Percentiles rank a stretch among this genome's conserved stretches.
These are phyloP conservation scores for Mythimna pallens DNA, from an alignment of 2,888 invertebrate species.

Conservation along the genomic window DNA sequence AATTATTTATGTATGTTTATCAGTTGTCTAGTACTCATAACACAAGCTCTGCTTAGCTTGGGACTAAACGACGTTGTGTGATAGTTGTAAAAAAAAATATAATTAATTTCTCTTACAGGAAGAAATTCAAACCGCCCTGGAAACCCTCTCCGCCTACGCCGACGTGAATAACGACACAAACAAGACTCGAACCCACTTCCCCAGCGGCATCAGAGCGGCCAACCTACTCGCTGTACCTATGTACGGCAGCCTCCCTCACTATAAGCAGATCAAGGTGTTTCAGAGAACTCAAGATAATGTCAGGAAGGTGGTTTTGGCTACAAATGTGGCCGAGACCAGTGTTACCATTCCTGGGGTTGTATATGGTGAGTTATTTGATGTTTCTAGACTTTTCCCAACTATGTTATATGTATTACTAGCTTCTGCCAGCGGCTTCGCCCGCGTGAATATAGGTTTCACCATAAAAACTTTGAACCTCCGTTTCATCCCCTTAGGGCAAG, in stretches of 20 bases:
- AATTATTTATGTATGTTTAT: no score
- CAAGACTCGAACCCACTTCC: slow-evolving; percentile 83
- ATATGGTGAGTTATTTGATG: slow-evolving; percentile 92
- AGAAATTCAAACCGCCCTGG: slow-evolving; percentile 95
- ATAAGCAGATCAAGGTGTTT: slow-evolving; percentile 92
- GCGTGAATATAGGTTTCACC: no score
- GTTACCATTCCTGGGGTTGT: slow-evolving; percentile 98
- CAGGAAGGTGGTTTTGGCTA: slow-evolving; percentile 97
- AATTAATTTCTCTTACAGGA: slow-evolving; percentile 89
- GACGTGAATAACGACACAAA: slow-evolving; percentile 84
- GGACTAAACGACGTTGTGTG: no score
- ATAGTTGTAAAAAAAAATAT: no score
- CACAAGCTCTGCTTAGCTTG: no score
- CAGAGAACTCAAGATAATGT: slow-evolving; percentile 92
- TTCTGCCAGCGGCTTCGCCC: no score
- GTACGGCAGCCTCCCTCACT: slow-evolving; percentile 96
- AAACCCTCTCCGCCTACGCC: slow-evolving; percentile 92
- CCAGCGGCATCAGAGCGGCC: slow-evolving; percentile 77
- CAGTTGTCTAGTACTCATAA: no score
- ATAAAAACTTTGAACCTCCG: no score
- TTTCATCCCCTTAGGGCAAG: no score
- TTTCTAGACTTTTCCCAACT: no score
- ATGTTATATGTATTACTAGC: no score
- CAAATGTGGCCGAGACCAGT: slow-evolving; percentile 99
- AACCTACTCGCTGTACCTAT: slow-evolving; percentile 95